Base-by-base conservation (phyloP, 1,140 invertebrate species). In the Drosophila melanogaster region DNA sequence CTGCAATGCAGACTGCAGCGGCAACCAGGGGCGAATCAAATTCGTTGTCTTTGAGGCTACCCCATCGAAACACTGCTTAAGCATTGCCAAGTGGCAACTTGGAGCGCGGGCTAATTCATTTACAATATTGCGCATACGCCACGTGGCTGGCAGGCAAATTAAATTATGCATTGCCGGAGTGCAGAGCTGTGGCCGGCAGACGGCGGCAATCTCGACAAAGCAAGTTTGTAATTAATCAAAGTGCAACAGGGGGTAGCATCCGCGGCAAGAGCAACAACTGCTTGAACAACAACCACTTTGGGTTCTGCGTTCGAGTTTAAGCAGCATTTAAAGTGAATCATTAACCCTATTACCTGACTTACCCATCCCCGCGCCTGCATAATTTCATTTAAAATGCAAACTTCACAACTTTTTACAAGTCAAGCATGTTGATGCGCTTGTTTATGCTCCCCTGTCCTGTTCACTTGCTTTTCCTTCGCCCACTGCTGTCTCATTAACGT, bases 361-460 rank as follows among this genome's bases (percentile, higher is more conserved):
- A 1, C 35, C 58, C 37, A 10, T 12, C 35, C 33, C 43, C 33
- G 38, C 41, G 37, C 10, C 62, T 83, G 64, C 71, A 71, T 87
- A 87, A 87, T 87, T 89, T 66, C 75, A 89, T 87, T 87, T 84
- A 60, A 66, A 74, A 89, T 89, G 79, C 84, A 77, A 77, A 83
- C 65, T 81, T 77, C 73, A 73, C 79, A 83, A 72, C 75, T 65
- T 78, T 71, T 78, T 78, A 60, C 76, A 78, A 87, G 79, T 87
- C 76, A 62, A 89, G 66, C 83, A 71, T 77, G 50, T 79, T 76
- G 64, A 79, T 79, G 65, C 57, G 75, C 37, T 66, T 84, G 57
- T 58, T 73, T 57, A 46, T 60, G 44, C 30, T 81, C 22, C 41
- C 46, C 54, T 37, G 38, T 17, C 22, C 44, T 17, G 19, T 14